Evolutionary conservation across 2,888 invertebrate species (phyloP), one percentile per base, ranked within the genome.

Genomic region (Blastobasis lacticolella): DNA sequence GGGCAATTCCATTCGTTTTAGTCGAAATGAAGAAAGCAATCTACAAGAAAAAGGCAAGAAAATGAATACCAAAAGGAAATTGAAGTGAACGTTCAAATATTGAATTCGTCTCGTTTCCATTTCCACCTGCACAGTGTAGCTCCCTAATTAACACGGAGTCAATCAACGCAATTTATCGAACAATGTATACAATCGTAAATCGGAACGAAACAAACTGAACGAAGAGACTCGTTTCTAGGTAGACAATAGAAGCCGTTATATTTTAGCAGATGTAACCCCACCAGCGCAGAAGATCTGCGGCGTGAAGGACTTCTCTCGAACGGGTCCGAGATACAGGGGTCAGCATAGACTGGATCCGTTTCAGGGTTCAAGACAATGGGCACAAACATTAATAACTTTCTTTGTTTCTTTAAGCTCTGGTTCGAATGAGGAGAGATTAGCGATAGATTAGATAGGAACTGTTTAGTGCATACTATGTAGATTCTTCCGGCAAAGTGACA

Each of bases 321-420:
- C 56, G 49, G 51, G 36, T 49, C 59, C 58, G 49, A 57, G 53
- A 51, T 46, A 45, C 53, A 54, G 45, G 57, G 64, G 60, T 69
- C 75, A 62, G 54, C 61, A 49, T 68, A 64, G 8, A 52, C 57
- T 71, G 81, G 81, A 57, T 56, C 57, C 68, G 73, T 64, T 65
- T 75, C 75, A 75, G 75, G 67, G 70, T 73, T 67, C 69, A 71
- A 82, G 76, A 86, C 85, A 86, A 86, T 82, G 69, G 73, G 64
- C 62, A 71, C 73, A 78, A 82, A 80, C 82, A 82, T 86, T 86
- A 86, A 86, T 86, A 85, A 81, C 80, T 81, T 81, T 79, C 85
- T 83, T 84, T 85, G 82, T 85, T 81, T 59, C 57, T 56, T 56
- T 55, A 57, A 52, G 54, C 55, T 69, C 68, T 66, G 66, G 61